phyloP scores from a whole-genome alignment of 2,797 vertebrate species.

The Vespertilio murinus region DNA sequence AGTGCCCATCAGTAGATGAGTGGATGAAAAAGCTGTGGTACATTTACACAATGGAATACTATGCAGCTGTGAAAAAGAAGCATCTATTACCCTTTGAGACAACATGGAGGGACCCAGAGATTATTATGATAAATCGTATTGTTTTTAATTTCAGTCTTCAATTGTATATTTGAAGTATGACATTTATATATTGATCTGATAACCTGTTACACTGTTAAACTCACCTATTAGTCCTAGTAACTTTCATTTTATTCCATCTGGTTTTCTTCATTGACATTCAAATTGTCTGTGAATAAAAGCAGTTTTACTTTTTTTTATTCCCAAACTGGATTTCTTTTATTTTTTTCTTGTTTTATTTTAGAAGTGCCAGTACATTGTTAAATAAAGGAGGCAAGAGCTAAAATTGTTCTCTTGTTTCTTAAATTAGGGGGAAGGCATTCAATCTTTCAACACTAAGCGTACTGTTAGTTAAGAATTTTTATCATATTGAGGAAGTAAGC shows the following conservation, averaged over 20 bases:
- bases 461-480: background rate
- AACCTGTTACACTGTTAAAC: background rate
- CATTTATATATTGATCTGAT: background rate
- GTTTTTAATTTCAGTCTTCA: background rate
- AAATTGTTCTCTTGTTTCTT: background rate
- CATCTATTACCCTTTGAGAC: no score
- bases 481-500: background rate
- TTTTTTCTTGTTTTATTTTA: background rate
- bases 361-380: background rate
- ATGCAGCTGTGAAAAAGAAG: no score
- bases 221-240: background rate
- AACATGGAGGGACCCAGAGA: no score
- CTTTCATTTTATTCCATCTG: background rate
- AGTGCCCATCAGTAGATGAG: no score
- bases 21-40: no score
- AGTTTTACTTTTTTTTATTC: conserved; percentile 1
- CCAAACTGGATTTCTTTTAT: background rate
- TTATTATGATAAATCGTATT: background rate
- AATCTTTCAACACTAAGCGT: background rate
- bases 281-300: background rate
- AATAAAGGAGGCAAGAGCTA: background rate
- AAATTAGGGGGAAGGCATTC: conserved; percentile 10
- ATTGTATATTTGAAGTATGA: background rate
- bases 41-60: no score
- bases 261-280: background rate